Evolutionary conservation across 2,797 vertebrate species (phyloP).

Genomic region (Danio tinwini): DNA sequence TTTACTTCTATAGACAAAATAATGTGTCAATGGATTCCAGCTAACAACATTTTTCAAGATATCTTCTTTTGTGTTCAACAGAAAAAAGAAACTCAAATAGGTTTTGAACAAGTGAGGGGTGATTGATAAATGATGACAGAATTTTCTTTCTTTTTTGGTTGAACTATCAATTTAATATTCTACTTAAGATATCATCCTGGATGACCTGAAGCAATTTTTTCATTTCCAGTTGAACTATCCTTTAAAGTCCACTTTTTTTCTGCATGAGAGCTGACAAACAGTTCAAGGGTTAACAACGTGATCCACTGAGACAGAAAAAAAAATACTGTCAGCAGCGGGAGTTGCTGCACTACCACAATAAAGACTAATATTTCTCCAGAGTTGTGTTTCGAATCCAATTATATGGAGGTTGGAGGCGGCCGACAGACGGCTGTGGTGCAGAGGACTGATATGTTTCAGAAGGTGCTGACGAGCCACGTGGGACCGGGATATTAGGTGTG

Average conservation of each 20-base stretch:
- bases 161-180: too few relatives aligned
- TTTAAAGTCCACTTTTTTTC: slow-evolving; percentile 10
- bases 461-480: slow-evolving; percentile 59
- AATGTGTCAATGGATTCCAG: too few relatives aligned
- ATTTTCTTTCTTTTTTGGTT: too few relatives aligned
- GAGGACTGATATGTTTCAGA: slow-evolving; percentile 66
- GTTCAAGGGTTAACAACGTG: slow-evolving; percentile 46
- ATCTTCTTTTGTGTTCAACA: too few relatives aligned
- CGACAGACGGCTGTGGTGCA: slow-evolving; percentile 50
- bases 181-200: too few relatives aligned
- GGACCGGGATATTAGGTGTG: slow-evolving; percentile 56
- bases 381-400: slow-evolving; percentile 68
- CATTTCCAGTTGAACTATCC: too few relatives aligned
- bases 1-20: too few relatives aligned
- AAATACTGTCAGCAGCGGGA: slow-evolving; percentile 57
- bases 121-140: too few relatives aligned
- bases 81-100: too few relatives aligned
- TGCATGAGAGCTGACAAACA: slow-evolving; percentile 29
- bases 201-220: too few relatives aligned
- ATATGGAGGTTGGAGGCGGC: slow-evolving; percentile 53
- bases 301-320: slow-evolving; percentile 46
- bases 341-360: slow-evolving; percentile 59
- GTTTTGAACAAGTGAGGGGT: too few relatives aligned
- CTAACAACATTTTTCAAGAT: too few relatives aligned
- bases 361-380: slow-evolving; percentile 65